Percentiles rank a stretch among this genome's conserved stretches.
Evolutionary conservation across 2,888 invertebrate species (phyloP).

Genomic region (Andrena dorsata): DNA sequence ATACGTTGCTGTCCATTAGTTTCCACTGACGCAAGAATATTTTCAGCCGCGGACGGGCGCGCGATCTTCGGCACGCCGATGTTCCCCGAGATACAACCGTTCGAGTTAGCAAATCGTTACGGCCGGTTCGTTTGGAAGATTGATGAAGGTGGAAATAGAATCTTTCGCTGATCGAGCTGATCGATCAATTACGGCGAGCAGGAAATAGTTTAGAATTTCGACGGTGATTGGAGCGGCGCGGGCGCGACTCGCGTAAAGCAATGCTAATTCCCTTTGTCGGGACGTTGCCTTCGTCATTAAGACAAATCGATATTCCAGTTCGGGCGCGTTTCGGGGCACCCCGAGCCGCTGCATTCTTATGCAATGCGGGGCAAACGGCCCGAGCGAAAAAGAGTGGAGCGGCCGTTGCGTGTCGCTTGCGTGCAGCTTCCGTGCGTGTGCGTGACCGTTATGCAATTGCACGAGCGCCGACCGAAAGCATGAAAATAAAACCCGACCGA

Average conservation of each 20-base stretch:
- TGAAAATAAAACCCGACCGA: conserved; percentile 71
- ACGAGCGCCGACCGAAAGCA: conserved; percentile 72
- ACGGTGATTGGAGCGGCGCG: neutral
- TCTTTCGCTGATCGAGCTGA: conserved; percentile 32
- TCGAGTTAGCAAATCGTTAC: conserved; percentile 50
- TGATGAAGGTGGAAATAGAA: conserved; percentile 42
- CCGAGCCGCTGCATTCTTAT: conserved; percentile 57
- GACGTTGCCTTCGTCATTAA: conserved; percentile 8
- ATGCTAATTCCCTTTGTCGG: neutral
- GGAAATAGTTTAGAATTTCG: conserved; percentile 13
- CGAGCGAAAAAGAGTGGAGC: conserved; percentile 40
- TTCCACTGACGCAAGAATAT: conserved; percentile 31
- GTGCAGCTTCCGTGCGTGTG: conserved; percentile 47
- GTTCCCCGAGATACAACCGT: neutral
- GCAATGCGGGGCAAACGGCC: conserved; percentile 46
- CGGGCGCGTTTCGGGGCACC: neutral
- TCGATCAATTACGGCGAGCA: conserved; percentile 40
- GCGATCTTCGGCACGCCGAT: neutral
- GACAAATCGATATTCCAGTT: conserved; percentile 26
- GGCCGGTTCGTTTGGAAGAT: conserved; percentile 30
- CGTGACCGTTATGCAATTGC: conserved; percentile 78
- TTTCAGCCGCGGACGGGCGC: conserved; percentile 1
- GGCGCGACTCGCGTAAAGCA: neutral
- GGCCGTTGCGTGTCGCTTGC: conserved; percentile 19
- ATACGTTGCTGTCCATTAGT: conserved; percentile 33